Evolutionary conservation across 2,113 vertebrate species (phyloP).

Genomic region (Nannobrachium achirus): DNA sequence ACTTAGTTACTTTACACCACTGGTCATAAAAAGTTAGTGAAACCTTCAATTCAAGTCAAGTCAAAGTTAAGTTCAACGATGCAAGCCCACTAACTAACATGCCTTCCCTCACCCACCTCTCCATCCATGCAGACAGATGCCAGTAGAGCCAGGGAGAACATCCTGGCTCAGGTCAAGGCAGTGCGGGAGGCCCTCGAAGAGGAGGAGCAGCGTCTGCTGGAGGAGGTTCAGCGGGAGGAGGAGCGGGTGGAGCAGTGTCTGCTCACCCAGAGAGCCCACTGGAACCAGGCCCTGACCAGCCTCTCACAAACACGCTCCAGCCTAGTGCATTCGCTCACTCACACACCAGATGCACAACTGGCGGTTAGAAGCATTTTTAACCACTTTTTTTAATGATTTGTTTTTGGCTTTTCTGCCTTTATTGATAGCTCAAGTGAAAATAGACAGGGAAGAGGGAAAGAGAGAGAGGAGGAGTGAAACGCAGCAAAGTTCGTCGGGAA

Average conservation of each 20-base stretch:
- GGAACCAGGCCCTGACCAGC: slow-evolving; percentile 83
- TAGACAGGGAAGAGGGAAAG: no score
- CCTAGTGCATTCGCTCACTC: slow-evolving; percentile 89
- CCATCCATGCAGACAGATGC: slow-evolving; percentile 77
- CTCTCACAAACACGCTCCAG: slow-evolving; percentile 82
- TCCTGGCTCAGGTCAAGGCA: slow-evolving; percentile 83
- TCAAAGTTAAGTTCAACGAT: no score
- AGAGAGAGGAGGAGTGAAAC: no score
- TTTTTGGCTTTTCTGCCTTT: no score
- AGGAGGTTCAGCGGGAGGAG: slow-evolving; percentile 87
- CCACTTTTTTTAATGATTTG: no score
- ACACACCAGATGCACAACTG: slow-evolving; percentile 82
- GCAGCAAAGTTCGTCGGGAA: no score
- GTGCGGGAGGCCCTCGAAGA: slow-evolving; percentile 85
- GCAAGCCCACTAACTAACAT: no score
- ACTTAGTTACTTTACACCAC: no score
- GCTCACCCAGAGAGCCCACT: slow-evolving; percentile 90
- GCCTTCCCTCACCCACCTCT: no score
- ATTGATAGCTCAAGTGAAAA: no score
- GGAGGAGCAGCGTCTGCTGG: slow-evolving; percentile 90
- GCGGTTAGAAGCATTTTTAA: slow-evolving; percentile 84
- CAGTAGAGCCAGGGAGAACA: slow-evolving; percentile 79
- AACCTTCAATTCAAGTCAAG: no score
- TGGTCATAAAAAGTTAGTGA: no score
- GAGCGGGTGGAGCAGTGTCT: slow-evolving; percentile 92